These are phyloP conservation scores for Sialia sialis DNA, from an alignment of 2,113 vertebrate species.

Conservation along the genomic window DNA sequence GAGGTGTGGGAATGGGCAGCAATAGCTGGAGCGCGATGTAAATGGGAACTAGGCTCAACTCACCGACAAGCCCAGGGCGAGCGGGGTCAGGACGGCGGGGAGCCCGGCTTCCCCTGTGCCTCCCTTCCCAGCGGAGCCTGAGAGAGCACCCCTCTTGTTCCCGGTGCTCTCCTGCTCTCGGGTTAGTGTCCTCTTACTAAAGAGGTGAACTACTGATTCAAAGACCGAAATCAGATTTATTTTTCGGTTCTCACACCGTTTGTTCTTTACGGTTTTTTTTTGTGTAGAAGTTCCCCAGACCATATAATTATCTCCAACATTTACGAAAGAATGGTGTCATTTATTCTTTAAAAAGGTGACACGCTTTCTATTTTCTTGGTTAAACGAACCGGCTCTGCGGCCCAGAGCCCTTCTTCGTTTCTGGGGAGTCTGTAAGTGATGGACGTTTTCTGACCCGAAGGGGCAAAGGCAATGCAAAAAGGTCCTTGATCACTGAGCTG, in stretches of 20 bases:
- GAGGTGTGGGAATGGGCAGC: neutral
- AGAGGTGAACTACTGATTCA: neutral
- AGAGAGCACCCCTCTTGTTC: neutral
- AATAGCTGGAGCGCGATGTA: accelerated
- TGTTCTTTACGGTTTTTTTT: neutral
- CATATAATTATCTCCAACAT: conserved; percentile 28
- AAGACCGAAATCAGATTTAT: neutral
- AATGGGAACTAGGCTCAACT: neutral
- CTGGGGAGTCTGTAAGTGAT: conserved; percentile 71
- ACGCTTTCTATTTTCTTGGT: conserved; percentile 12
- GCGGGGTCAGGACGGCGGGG: neutral
- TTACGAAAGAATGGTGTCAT: conserved; percentile 25
- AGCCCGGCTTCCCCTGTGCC: neutral
- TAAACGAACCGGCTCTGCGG: conserved; percentile 31
- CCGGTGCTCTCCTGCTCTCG: neutral
- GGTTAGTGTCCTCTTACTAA: neutral
- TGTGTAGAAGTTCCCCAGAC: conserved; percentile 33
- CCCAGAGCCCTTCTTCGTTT: conserved; percentile 13
- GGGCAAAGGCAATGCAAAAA: conserved; percentile 67
- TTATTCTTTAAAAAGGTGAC: conserved; percentile 21
- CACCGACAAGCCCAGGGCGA: neutral
- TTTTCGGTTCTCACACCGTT: neutral
- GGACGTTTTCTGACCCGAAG: conserved; percentile 78
- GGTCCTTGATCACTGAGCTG: conserved; percentile 85
- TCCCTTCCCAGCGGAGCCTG: neutral